phyloP scores from a whole-genome alignment of 30 jellyfish, hydroid and myxozoan species.

The Aurelia sp. region DNA sequence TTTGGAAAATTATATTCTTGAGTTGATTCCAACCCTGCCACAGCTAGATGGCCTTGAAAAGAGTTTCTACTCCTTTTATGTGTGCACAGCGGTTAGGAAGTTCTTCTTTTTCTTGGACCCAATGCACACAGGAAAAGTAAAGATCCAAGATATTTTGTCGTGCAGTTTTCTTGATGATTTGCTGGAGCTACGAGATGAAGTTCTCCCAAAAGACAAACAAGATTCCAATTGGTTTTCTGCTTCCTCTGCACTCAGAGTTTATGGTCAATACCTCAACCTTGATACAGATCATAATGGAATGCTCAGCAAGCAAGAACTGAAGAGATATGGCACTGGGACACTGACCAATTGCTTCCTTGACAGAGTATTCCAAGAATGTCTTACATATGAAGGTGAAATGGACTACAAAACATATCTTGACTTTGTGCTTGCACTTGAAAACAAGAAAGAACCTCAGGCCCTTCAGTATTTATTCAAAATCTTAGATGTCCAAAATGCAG shows the following conservation, averaged over 20 bases:
- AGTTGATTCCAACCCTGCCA: slow-evolving; percentile 96
- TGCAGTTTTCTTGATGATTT: slow-evolving; percentile 97
- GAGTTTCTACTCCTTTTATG: slow-evolving; percentile 95
- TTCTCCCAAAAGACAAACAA: slow-evolving; percentile 92
- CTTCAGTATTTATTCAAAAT: slow-evolving; percentile 89
- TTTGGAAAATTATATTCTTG: slow-evolving; percentile 92
- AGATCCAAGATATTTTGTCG: slow-evolving; percentile 94
- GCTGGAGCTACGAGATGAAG: slow-evolving; percentile 97
- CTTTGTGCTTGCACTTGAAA: slow-evolving; percentile 96
- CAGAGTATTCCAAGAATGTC: slow-evolving; percentile 96
- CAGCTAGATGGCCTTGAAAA: slow-evolving; percentile 99
- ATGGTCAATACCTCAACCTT: slow-evolving; percentile 96
- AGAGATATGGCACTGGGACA: slow-evolving; percentile 97
- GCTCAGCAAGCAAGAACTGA: slow-evolving; percentile 94
- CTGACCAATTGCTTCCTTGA: slow-evolving; percentile 87
- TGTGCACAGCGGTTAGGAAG: slow-evolving; percentile 99
- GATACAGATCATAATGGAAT: slow-evolving; percentile 98
- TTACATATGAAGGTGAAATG: slow-evolving; percentile 99
- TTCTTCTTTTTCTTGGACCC: slow-evolving; percentile 98
- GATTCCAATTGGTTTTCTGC: slow-evolving; percentile 99
- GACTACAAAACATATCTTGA: slow-evolving; percentile 98
- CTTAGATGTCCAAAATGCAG: slow-evolving; percentile 87
- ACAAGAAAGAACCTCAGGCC: slow-evolving; percentile 98
- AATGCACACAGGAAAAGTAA: slow-evolving; percentile 95
- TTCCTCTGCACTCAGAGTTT: slow-evolving; percentile 96